Percentiles rank a stretch among this genome's conserved stretches.
phyloP scores from a whole-genome alignment of 1,140 invertebrate genomes.

The Scaptodrosophila lebanonensis region DNA sequence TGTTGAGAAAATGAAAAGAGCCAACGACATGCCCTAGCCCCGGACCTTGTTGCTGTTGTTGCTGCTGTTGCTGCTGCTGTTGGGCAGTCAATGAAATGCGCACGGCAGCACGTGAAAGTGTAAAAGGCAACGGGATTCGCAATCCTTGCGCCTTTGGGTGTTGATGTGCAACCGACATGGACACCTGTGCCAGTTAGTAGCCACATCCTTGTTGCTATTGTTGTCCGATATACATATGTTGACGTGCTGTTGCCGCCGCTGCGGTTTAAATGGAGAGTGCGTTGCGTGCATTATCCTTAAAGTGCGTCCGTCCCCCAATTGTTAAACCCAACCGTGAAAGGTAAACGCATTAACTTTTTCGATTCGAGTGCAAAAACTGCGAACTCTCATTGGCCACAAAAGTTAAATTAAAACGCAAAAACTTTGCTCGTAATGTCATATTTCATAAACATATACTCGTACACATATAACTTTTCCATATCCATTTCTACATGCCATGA shows the following conservation, averaged over 20 bases:
- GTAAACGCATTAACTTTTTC: conserved; percentile 66
- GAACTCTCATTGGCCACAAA: conserved; percentile 31
- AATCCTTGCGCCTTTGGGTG: conserved; percentile 30
- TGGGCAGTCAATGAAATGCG: no score
- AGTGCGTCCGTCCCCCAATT: not conserved
- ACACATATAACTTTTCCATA: no score
- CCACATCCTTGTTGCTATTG: conserved; percentile 56
- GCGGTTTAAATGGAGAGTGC: conserved; percentile 52
- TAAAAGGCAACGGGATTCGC: no score
- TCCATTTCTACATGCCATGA: no score
- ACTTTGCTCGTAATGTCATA: conserved; percentile 49
- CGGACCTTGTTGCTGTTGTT: no score
- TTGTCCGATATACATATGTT: conserved; percentile 48
- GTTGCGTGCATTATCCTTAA: conserved; percentile 49
- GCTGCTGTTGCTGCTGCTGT: no score
- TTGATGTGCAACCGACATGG: conserved; percentile 67
- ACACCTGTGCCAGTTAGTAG: conserved; percentile 68
- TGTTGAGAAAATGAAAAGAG: conserved; percentile 74
- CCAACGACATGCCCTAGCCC: conserved; percentile 16
- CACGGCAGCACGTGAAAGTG: no score
- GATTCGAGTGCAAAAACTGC: no score
- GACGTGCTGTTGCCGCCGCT: conserved; percentile 25
- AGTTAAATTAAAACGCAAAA: conserved; percentile 58
- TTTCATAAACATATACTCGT: conserved; percentile 57
- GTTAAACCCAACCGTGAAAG: no score